Base-by-base conservation (phyloP, 2,113 vertebrate species). In the Anoura caudifer region DNA sequence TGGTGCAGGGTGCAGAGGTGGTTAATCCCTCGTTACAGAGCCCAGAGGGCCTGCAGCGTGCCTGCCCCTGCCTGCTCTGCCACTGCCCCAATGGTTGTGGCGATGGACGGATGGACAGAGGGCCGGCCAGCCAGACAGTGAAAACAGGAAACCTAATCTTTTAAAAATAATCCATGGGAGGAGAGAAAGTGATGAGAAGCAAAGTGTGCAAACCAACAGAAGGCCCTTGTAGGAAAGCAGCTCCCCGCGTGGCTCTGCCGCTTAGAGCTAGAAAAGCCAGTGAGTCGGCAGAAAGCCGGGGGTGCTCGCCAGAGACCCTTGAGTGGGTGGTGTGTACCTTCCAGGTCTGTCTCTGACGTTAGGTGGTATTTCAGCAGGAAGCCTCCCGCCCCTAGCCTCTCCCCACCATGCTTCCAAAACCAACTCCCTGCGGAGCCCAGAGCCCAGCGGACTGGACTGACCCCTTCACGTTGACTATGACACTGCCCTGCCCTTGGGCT, bases 121-220 rank as follows among this genome's bases (percentile, higher is more conserved):
- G 76, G 80, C 85, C 2, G 3, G 69, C 77, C 22, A 12, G 86
- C 83, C 69, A 45, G 76, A 76, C 65, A 85, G 93, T 96, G 91
- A 95, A 97, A 97, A 97, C 93, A 96, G 97, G 97, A 97, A 97
- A 95, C 91, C 70, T 72, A 67, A 94, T 90, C 93, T 83, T 84
- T 96, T 84, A 80, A 96, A 94, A 96, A 96, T 94, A 96, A 91
- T 90, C 63, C 59, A 26, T 70, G 47, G 87, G 87, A 83, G 87
- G 94, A 80, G 90, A 96, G 79, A 92, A 84, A 93, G 80, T 89
- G 20, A 79, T 91, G 77, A 50, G 77, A 43, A 93, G 80, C 56
- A 36, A 61, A 54, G 94, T 47, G 36, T n/a, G 16, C 26, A 77
- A 89, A 72, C 90, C 86, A 20, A 15, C 92, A 93, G 90, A 81